phyloP scores from a whole-genome alignment of 2,888 invertebrate genomes.

The Myopa tessellatipennis region DNA sequence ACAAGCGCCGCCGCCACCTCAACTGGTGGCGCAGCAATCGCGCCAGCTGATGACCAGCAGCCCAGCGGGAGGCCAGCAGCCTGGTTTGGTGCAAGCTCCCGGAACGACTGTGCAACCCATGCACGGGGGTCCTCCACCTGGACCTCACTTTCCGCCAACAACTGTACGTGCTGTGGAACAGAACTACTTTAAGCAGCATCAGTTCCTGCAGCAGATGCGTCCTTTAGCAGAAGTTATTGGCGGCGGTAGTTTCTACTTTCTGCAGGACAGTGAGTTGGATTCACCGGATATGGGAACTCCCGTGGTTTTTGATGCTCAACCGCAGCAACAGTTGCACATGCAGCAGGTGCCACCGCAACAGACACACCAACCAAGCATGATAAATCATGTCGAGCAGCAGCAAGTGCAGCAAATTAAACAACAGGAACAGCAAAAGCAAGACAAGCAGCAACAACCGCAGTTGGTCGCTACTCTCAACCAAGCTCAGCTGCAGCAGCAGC shows the following conservation, averaged over 20 bases:
- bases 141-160: slow-evolving; percentile 70
- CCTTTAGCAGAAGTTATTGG: slow-evolving; percentile 83
- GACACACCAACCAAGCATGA: slow-evolving; percentile 39
- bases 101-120: slow-evolving; percentile 42
- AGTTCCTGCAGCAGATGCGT: slow-evolving; percentile 71
- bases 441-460: slow-evolving; percentile 26
- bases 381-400: slow-evolving; percentile 39
- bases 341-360: slow-evolving; percentile 42
- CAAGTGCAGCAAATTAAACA: slow-evolving; percentile 25
- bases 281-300: slow-evolving; percentile 71
- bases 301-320: slow-evolving; percentile 51
- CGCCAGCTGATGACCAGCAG: slow-evolving; percentile 31
- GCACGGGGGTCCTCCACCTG: slow-evolving; percentile 38
- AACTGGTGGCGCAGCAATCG: slow-evolving; percentile 48
- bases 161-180: slow-evolving; percentile 75
- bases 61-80: slow-evolving; percentile 42
- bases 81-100: slow-evolving; percentile 38
- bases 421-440: slow-evolving; percentile 25
- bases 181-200: slow-evolving; percentile 73
- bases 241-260: slow-evolving; percentile 81
- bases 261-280: slow-evolving; percentile 92
- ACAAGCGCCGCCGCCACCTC: slow-evolving; percentile 59
- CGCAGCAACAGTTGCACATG: slow-evolving; percentile 46
- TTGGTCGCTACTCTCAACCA: not conserved
- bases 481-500: slow-evolving; percentile 36